Base-by-base conservation (phyloP, 2,113 vertebrate species). In the Riparia riparia region DNA sequence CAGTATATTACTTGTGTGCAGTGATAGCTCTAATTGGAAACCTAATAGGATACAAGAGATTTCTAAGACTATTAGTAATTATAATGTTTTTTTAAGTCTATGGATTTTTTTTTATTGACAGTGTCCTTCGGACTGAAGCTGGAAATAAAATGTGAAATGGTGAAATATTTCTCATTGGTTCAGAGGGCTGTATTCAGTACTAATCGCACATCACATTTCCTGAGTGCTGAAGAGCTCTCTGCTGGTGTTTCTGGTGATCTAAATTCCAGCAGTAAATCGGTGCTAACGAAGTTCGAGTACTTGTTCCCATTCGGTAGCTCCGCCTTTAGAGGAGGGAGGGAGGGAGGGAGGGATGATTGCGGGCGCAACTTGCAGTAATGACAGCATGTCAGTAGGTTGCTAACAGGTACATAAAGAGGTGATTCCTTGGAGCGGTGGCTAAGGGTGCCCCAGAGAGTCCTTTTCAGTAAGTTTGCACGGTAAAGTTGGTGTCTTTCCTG, bases 281-380 rank as follows among this genome's bases (percentile, higher is more conserved):
- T 74, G 93, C 82, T 95, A 94, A 90, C 81, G 68, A 90, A 96
- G 81, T 82, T 80, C 65, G 85, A 90, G 79, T 94, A 73, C 70
- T 81, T 85, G 84, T 96, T 94, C 94, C 95, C 3, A 0, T 94
- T 90, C 71, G 50, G 61, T 82, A 81, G 77, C 95, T 92, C 92
- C 93, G 70, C 93, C 86, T 89, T 91, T 64, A 49, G 71, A 63
- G 79, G 42, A 70, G 66, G 79, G 42, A 70, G 45, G 73, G 41
- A 73, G 70, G 81, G n/a, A 69, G 41, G 73, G 41, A 66, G 29
- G 68, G 68, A 19, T 83, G 82, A 63, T 89, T 28, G 1, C 51
- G 8, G 1, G 57, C 28, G 24, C 76, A 71, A 25, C 81, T 73
- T 71, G 54, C 58, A n/a, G 72, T 70, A 95, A 90, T 91, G 82